phyloP scores from a whole-genome alignment of 2,797 vertebrate species.

The Loris lydekkerianus region DNA sequence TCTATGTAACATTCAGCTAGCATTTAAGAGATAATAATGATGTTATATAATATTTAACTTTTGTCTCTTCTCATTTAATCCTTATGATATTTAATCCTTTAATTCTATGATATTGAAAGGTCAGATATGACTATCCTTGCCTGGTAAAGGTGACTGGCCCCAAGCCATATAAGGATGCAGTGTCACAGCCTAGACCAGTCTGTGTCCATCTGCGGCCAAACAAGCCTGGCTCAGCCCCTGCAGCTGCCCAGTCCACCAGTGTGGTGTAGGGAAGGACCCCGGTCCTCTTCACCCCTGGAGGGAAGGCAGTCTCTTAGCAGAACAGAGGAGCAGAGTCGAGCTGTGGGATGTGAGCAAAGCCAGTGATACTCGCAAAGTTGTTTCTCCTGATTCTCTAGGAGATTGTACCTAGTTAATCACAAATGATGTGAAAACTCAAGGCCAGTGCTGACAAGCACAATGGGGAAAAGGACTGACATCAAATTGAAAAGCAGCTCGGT shows the following conservation, averaged over 20 bases:
- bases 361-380: not conserved
- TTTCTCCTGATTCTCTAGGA: not conserved
- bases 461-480: not conserved
- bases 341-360: not conserved
- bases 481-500: not conserved
- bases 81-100: not conserved
- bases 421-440: not conserved
- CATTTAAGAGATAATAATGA: not conserved
- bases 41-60: not conserved
- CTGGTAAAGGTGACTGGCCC: not conserved
- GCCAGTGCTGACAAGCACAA: not conserved
- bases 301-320: not conserved
- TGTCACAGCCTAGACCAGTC: not conserved
- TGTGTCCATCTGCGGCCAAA: not conserved
- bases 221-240: not conserved
- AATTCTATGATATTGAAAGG: not conserved
- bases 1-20: accelerated
- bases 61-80: not conserved
- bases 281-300: not conserved
- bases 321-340: accelerated
- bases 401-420: not conserved
- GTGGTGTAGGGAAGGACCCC: accelerated
- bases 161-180: not conserved
- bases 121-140: not conserved
- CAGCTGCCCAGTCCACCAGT: not conserved